Evolutionary conservation across 2,888 invertebrate genomes (phyloP).

Genomic region (Entomobrya multifasciata): DNA sequence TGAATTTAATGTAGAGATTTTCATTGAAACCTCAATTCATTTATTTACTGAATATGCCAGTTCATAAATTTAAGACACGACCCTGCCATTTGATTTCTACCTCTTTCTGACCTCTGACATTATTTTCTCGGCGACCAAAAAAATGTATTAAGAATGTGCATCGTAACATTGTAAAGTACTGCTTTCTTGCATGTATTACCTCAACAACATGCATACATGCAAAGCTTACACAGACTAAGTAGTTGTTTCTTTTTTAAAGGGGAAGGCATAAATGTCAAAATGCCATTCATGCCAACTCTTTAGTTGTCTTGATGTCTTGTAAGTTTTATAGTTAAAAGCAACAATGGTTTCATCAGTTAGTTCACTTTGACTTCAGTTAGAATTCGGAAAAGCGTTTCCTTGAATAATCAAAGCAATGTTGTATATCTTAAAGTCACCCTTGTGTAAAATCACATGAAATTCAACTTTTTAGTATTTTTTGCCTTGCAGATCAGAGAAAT

Average conservation of each 20-base stretch:
- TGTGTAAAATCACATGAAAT: too few relatives aligned
- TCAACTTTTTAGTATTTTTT: too few relatives aligned
- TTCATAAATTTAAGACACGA: conserved; percentile 45
- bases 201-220: too few relatives aligned
- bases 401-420: conserved; percentile 17
- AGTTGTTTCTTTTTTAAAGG: neutral
- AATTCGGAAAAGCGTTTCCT: too few relatives aligned
- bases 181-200: neutral
- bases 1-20: too few relatives aligned
- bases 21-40: conserved; percentile 40
- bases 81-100: conserved; percentile 64
- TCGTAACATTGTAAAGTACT: neutral
- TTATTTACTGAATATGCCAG: conserved; percentile 43
- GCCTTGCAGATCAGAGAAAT: too few relatives aligned
- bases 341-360: neutral
- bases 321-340: too few relatives aligned
- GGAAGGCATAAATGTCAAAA: conserved; percentile 25
- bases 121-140: conserved; percentile 15
- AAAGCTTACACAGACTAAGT: too few relatives aligned
- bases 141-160: neutral
- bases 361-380: neutral
- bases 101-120: conserved; percentile 61
- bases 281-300: conserved; percentile 2
- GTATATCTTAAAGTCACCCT: neutral
- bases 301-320: neutral